Conservation (phyloP, 2,113 vertebrate genomes). For the Melanotaenia duboulayi region DNA sequence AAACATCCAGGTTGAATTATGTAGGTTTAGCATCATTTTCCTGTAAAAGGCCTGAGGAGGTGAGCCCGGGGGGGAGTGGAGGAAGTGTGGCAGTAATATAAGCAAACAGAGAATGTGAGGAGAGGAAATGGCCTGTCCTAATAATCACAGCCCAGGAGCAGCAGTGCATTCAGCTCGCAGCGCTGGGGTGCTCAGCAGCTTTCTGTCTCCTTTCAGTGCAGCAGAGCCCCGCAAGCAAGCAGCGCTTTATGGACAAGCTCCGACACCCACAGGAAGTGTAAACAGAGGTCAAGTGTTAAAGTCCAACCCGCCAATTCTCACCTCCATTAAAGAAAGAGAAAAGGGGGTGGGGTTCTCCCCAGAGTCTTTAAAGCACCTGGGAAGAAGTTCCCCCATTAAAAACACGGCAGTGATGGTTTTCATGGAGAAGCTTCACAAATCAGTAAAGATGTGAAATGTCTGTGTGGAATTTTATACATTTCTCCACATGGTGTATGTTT, state of each 20-base stretch:
- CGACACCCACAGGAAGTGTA: conserved; percentile 82
- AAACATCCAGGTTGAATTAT: conserved; percentile 16
- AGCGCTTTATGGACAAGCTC: conserved; percentile 69
- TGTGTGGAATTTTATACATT: background rate
- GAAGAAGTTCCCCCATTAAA: conserved; percentile 27
- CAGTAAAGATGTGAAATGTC: conserved; percentile 25
- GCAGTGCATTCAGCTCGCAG: conserved; percentile 65
- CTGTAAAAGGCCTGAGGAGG: conserved; percentile 32
- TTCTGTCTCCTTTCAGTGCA: conserved; percentile 63
- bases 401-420: conserved; percentile 34
- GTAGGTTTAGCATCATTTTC: conserved; percentile 47
- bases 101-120: conserved; percentile 74
- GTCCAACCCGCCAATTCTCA: conserved; percentile 85
- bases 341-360: conserved; percentile 42
- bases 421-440: conserved; percentile 28
- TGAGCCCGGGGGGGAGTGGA: conserved; percentile 37
- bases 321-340: conserved; percentile 79
- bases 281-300: conserved; percentile 85
- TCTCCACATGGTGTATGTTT: background rate
- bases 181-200: conserved; percentile 42
- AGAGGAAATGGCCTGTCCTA: conserved; percentile 65
- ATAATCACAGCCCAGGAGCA: conserved; percentile 59
- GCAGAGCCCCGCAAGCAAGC: conserved; percentile 35
- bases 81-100: conserved; percentile 69
- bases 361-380: conserved; percentile 67